A percentile compares a stretch with the other conserved stretches of the same genome.
These are phyloP conservation scores for Myotis brandtii DNA, from an alignment of 2,113 vertebrate species.

Conservation along the genomic window DNA sequence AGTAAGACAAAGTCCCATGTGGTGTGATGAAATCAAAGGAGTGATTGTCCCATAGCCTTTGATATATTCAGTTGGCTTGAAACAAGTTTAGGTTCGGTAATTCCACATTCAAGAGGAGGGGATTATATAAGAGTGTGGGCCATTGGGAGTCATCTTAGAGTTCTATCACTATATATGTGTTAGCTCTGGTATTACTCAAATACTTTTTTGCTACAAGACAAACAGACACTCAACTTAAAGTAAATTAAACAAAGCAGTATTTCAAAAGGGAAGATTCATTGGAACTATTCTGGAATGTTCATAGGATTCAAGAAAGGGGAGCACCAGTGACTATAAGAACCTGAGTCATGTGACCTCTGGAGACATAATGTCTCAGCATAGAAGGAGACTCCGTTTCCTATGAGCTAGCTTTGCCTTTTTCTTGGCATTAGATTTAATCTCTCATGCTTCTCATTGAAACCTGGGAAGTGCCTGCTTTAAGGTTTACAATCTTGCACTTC, in stretches of 20 bases:
- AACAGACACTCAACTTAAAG: not conserved
- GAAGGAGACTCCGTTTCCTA: not conserved
- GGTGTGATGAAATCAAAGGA: not conserved
- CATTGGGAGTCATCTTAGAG: not conserved
- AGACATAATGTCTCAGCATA: not conserved
- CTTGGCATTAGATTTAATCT: not conserved
- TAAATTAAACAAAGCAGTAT: not conserved
- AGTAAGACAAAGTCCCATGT: not conserved
- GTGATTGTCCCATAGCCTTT: not conserved
- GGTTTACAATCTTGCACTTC: not conserved
- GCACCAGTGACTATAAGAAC: not conserved
- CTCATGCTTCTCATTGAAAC: not conserved
- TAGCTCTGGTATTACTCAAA: not conserved
- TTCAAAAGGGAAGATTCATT: not conserved
- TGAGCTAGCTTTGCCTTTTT: not conserved
- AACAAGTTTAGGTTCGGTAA: not conserved
- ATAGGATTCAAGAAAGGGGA: not conserved
- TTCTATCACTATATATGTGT: not conserved
- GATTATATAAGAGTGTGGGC: fast-evolving
- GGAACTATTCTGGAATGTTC: not conserved
- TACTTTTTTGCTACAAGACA: not conserved
- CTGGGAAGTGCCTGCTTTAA: not conserved
- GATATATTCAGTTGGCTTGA: not conserved
- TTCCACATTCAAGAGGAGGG: not conserved
- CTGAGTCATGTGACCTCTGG: not conserved